phyloP scores from a whole-genome alignment of 2,113 vertebrate genomes.

The Eptesicus fuscus region DNA sequence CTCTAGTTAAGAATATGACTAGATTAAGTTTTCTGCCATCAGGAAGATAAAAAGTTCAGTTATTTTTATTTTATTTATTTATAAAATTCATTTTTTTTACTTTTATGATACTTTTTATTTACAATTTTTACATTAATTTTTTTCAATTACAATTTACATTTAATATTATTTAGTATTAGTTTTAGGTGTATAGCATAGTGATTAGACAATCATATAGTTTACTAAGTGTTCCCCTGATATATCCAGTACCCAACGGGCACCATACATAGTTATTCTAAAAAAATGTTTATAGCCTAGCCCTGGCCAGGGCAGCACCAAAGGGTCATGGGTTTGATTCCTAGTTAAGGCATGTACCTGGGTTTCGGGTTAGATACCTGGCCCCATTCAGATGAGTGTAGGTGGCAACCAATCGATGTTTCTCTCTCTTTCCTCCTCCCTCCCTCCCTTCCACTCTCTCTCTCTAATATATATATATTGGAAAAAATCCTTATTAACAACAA shows the following conservation, averaged over 20 bases:
- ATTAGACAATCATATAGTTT: neutral
- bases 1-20: neutral
- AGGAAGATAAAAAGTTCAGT: neutral
- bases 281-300: neutral
- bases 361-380: no score
- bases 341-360: no score
- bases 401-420: no score
- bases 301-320: no score
- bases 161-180: neutral
- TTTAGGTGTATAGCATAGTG: neutral
- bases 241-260: neutral
- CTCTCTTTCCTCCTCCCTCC: no score
- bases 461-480: no score
- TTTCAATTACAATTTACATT: neutral
- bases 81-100: neutral
- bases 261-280: neutral
- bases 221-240: neutral
- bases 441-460: no score
- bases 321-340: no score
- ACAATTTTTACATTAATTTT: neutral
- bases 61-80: neutral
- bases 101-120: neutral
- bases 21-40: neutral
- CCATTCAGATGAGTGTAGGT: no score
- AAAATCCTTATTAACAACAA: no score